phyloP scores from a whole-genome alignment of 2,888 invertebrate genomes.

The Orthosia gothica region DNA sequence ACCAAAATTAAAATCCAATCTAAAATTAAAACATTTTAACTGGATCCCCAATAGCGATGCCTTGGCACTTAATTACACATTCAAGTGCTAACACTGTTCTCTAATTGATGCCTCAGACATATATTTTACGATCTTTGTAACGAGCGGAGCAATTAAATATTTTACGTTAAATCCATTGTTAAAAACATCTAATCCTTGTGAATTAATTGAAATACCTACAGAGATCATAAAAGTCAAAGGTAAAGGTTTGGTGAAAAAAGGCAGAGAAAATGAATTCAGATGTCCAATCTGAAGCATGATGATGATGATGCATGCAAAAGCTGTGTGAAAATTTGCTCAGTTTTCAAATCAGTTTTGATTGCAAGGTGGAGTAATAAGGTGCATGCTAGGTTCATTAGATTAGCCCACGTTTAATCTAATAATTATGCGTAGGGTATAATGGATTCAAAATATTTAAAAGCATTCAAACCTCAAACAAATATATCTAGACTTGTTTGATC shows the following conservation, averaged over 20 bases:
- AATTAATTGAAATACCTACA: constrained; percentile 72
- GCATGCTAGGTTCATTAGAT: constrained; percentile 34
- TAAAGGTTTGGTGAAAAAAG: constrained; percentile 61
- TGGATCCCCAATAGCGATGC: constrained; percentile 75
- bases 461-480: background rate
- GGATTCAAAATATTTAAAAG: background rate
- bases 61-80: constrained; percentile 79
- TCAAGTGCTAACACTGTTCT: constrained; percentile 77
- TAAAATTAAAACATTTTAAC: constrained; percentile 65
- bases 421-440: background rate
- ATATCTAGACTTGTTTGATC: constrained; percentile 6
- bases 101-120: constrained; percentile 81
- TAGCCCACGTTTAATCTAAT: constrained; percentile 21
- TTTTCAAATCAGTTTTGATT: constrained; percentile 57
- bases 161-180: constrained; percentile 72
- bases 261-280: constrained; percentile 45
- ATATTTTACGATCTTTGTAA: constrained; percentile 79
- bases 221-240: constrained; percentile 64
- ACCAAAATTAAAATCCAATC: constrained; percentile 21
- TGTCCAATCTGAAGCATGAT: no score
- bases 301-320: no score
- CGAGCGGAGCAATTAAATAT: constrained; percentile 80
- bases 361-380: constrained; percentile 25
- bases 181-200: constrained; percentile 70
- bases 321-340: constrained; percentile 40